These are phyloP conservation scores for Stenolophus ochropezus DNA, from an alignment of 2,888 invertebrate species.

Conservation along the genomic window DNA sequence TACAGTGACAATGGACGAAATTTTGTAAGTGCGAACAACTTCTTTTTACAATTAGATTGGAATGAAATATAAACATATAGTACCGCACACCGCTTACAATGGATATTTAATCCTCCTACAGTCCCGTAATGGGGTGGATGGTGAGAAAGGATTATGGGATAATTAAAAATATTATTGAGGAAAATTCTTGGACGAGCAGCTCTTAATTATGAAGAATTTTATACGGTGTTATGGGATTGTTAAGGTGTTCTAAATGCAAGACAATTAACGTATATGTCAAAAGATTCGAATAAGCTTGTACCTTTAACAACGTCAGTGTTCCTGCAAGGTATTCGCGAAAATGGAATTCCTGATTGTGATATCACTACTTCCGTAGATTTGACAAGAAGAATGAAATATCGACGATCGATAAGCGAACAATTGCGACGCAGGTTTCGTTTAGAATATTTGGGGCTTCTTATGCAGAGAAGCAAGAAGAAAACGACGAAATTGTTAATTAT, in stretches of 20 bases:
- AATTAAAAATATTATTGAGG: constrained; percentile 67
- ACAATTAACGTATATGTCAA: constrained; percentile 63
- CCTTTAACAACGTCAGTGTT: constrained; percentile 64
- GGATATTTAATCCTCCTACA: constrained; percentile 68
- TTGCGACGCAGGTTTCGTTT: too few relatives aligned
- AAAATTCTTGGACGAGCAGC: constrained; percentile 66
- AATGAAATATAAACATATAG: constrained; percentile 58
- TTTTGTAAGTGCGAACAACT: constrained; percentile 67
- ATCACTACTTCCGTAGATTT: constrained; percentile 60
- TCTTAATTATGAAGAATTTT: constrained; percentile 66
- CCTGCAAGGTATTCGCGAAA: constrained; percentile 61
- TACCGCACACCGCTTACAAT: constrained; percentile 59
- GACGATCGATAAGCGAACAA: too few relatives aligned
- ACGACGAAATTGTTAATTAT: too few relatives aligned
- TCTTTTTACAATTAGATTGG: too few relatives aligned
- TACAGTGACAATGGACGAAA: constrained; percentile 62
- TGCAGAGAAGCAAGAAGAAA: too few relatives aligned
- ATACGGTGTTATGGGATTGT: constrained; percentile 64
- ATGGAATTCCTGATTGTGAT: constrained; percentile 63
- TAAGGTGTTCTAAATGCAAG: constrained; percentile 64
- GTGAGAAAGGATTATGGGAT: constrained; percentile 69
- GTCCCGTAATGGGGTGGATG: constrained; percentile 71
- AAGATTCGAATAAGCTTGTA: constrained; percentile 35
- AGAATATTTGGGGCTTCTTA: too few relatives aligned
- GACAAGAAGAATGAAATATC: too few relatives aligned